Percentiles rank a stretch among this genome's conserved stretches.
Conservation (phyloP, 2,113 vertebrate species). For the mouse (Mus musculus) region DNA sequence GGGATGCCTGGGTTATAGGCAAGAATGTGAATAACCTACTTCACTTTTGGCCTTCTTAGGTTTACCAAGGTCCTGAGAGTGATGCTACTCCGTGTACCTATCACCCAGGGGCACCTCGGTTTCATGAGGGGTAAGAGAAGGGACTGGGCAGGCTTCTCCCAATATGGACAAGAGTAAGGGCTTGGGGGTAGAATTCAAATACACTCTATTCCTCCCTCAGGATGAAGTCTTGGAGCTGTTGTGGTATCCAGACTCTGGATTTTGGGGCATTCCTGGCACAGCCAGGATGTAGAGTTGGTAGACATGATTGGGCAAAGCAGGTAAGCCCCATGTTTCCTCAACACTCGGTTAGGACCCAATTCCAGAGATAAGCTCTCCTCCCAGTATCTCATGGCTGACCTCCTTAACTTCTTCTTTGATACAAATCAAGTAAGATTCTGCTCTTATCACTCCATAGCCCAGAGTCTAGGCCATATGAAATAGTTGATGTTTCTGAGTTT, state of each 20-base stretch:
- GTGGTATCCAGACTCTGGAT: slow-evolving; percentile 92
- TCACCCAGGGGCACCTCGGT: slow-evolving; percentile 94
- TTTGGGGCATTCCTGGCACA: slow-evolving; percentile 96
- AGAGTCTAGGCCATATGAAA: slow-evolving; percentile 22
- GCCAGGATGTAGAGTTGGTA: slow-evolving; percentile 92
- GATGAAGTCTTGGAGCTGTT: slow-evolving; percentile 99
- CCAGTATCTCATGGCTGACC: not conserved
- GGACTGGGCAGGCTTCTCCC: slow-evolving; percentile 13
- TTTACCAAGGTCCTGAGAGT: slow-evolving; percentile 90
- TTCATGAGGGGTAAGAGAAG: slow-evolving; percentile 95
- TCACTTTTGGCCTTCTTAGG: slow-evolving; percentile 84
- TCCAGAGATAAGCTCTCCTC: slow-evolving; percentile 30
- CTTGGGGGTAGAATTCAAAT: not conserved
- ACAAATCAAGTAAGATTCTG: slow-evolving; percentile 34
- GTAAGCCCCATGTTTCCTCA: slow-evolving; percentile 81
- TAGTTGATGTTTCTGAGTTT: slow-evolving; percentile 49
- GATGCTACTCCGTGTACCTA: slow-evolving; percentile 90
- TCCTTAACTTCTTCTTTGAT: slow-evolving; percentile 39
- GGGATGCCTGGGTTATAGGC: not conserved
- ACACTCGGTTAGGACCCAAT: slow-evolving; percentile 42
- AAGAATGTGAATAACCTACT: not conserved
- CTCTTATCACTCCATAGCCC: not conserved
- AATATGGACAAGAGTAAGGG: slow-evolving; percentile 4
- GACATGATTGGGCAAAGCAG: slow-evolving; percentile 93
- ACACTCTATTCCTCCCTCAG: slow-evolving; percentile 82